Percentiles rank a stretch among this genome's conserved stretches.
phyloP scores from a whole-genome alignment of 2,797 vertebrate genomes.

The Erethizon dorsatum region DNA sequence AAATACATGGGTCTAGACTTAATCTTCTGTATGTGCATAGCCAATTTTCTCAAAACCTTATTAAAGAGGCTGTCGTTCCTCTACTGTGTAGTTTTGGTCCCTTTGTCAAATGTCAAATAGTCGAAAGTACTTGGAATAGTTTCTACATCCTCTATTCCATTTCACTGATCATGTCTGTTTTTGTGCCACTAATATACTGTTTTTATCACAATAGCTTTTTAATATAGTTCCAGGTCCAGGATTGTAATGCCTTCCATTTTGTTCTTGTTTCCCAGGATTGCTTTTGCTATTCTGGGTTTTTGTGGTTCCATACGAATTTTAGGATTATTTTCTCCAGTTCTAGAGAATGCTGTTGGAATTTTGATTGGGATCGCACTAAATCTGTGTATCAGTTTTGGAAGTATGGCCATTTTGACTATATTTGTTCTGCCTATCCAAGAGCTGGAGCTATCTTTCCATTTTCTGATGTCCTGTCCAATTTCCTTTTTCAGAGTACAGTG shows the following conservation, averaged over 20 bases:
- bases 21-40: neutral
- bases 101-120: neutral
- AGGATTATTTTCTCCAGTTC: neutral
- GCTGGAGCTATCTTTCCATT: neutral
- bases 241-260: neutral
- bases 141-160: neutral
- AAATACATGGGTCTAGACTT: neutral
- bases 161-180: neutral
- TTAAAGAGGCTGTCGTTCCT: neutral
- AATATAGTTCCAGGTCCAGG: neutral
- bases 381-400: neutral
- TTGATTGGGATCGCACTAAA: neutral
- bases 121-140: neutral
- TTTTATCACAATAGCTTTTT: neutral
- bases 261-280: neutral
- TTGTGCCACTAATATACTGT: neutral
- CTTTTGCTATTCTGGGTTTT: neutral
- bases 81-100: neutral
- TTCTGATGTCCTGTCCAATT: neutral
- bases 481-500: neutral
- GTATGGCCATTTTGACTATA: neutral
- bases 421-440: neutral
- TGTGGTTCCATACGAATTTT: neutral
- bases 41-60: neutral
- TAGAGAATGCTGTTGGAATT: neutral